Conservation (phyloP, 1,140 invertebrate species). For the Alviniconcha marisindica region DNA sequence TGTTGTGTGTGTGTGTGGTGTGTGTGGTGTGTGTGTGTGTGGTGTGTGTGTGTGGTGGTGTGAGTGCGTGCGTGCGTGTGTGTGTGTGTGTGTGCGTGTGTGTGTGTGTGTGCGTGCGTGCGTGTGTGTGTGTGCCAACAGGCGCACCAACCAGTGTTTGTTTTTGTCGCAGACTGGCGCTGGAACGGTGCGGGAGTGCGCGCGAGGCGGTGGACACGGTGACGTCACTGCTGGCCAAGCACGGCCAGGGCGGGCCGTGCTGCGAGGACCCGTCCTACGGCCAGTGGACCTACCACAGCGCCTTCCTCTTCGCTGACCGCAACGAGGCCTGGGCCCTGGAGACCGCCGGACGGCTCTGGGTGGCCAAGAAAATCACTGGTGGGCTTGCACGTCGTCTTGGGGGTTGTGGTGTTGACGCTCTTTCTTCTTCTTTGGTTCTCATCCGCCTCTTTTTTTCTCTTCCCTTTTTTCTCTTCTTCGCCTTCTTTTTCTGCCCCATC, state of each 20-base stretch:
- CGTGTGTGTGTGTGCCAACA: not conserved
- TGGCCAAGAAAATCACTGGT: constrained; percentile 83
- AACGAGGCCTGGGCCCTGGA: constrained; percentile 72
- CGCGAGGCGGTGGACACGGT: constrained; percentile 82
- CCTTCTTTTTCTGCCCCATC: too few relatives aligned
- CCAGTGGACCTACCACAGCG: constrained; percentile 65
- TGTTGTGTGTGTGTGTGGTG: not conserved
- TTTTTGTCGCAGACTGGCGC: constrained; percentile 80
- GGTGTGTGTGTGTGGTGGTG: not conserved
- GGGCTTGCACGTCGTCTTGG: too few relatives aligned
- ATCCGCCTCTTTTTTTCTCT: too few relatives aligned
- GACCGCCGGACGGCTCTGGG: constrained; percentile 80
- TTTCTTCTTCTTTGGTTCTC: too few relatives aligned
- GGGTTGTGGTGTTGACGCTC: too few relatives aligned
- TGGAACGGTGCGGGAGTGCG: constrained; percentile 82
- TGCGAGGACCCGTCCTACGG: constrained; percentile 52
- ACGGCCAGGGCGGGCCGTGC: constrained; percentile 83
- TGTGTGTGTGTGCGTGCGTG: not conserved
- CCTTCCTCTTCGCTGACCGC: constrained; percentile 67
- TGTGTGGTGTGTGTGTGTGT: not conserved
- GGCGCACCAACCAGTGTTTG: not conserved
- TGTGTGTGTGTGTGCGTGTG: not conserved
- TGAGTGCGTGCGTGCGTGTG: constrained; percentile 1
- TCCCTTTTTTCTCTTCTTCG: too few relatives aligned
- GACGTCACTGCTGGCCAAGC: constrained; percentile 80